These are phyloP conservation scores for Calephelis perditalis DNA, from an alignment of 2,888 invertebrate genomes.

Conservation along the genomic window DNA sequence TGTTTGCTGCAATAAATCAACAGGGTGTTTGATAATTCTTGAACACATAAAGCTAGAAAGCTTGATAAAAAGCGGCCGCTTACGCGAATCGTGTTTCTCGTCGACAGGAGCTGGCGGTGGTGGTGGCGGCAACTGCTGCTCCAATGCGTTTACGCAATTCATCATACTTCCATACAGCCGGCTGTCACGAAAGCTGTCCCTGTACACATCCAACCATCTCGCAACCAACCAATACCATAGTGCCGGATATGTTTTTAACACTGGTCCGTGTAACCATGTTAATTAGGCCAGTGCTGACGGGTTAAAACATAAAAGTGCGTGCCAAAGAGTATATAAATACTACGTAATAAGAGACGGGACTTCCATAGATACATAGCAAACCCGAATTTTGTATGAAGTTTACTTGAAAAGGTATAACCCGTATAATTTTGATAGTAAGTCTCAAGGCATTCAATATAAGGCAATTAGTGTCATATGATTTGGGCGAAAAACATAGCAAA, in stretches of 20 bases:
- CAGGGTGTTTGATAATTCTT: conserved; percentile 6
- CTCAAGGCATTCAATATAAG: no score
- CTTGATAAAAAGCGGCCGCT: conserved; percentile 32
- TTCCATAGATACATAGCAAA: no score
- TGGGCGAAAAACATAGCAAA: no score
- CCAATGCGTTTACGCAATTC: conserved; percentile 96
- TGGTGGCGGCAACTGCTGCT: conserved; percentile 90
- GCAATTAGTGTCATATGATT: no score
- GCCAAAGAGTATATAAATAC: no score
- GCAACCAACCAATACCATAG: conserved; percentile 21
- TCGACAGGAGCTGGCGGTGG: conserved; percentile 70
- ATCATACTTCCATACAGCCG: conserved; percentile 96
- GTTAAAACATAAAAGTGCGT: no score
- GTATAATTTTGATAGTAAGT: no score
- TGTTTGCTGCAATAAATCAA: not conserved
- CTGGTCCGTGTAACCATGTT: no score
- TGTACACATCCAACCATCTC: conserved; percentile 50
- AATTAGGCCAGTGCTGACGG: no score
- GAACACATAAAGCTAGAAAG: conserved; percentile 18
- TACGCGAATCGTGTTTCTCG: conserved; percentile 73
- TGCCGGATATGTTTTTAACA: conserved; percentile 6
- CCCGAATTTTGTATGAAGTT: no score
- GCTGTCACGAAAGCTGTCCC: conserved; percentile 94
- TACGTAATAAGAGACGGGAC: no score
- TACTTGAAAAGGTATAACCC: no score